Conservation (phyloP, 2,797 vertebrate genomes). For the Steatocranus sp. region DNA sequence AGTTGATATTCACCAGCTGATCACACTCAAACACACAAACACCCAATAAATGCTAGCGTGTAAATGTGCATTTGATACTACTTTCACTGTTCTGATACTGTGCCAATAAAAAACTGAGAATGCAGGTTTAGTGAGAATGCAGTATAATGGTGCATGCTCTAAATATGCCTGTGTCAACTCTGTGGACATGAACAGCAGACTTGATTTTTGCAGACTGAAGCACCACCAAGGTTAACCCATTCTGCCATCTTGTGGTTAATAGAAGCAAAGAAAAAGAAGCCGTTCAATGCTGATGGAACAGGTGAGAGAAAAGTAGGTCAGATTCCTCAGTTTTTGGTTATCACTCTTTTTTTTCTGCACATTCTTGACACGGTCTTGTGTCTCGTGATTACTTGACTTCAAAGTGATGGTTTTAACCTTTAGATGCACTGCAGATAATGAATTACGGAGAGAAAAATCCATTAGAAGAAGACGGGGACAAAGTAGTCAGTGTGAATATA, state of each 20-base stretch:
- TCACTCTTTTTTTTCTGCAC: not conserved
- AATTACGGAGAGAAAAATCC: not conserved
- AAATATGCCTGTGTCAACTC: not conserved
- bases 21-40: not conserved
- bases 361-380: not conserved
- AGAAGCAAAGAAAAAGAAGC: not conserved
- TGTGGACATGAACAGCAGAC: not conserved
- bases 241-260: conserved; percentile 35
- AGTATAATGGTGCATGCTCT: not conserved
- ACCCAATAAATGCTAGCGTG: not conserved
- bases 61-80: not conserved
- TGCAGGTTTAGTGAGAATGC: not conserved
- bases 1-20: not conserved
- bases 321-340: not conserved
- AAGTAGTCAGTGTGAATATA: not conserved
- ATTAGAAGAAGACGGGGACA: not conserved
- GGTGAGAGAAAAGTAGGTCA: conserved; percentile 18
- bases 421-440: not conserved
- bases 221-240: not conserved
- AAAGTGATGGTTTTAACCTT: not conserved
- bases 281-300: not conserved
- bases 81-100: not conserved
- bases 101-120: not conserved
- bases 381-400: not conserved
- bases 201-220: not conserved